Evolutionary conservation across 2,888 invertebrate genomes (phyloP), one percentile per base, ranked within the genome.

Genomic region (Empis stercorea): DNA sequence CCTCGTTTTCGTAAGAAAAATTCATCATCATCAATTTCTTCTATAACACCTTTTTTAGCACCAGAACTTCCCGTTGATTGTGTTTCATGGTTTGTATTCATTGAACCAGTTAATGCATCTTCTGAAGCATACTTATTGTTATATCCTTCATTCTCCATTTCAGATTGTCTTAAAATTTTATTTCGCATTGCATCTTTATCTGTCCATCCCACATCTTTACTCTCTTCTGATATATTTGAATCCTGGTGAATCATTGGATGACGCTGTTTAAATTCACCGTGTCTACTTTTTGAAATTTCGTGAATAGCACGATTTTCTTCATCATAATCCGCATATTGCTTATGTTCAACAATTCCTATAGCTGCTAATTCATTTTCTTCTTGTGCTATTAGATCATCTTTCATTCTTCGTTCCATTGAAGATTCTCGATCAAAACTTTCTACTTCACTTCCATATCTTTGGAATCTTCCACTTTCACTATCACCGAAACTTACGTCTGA

Each of bases 1-100:
- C 86, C 87, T 63, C 84, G 81, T 66, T 84, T 83, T 55, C 87
- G 76, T 51, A 88, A 73, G 64, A 87, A 87, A 72, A 88, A 89
- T 71, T 89, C 87, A 66, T 89, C 88, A 39, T 86, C 84, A 62
- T 87, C 82, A 54, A 88, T 84, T 71, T 88, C 87, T 70, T 88
- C 88, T 59, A 89, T 76, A 4, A 86, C 81, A 1, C 81, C 80
- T 44, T 74, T 75, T 44, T 78, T 71, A 40, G 74, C 75, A 27
- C 69, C 66, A 0, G 79, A 79, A 53, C 79, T 79, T 2, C 76
- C 76, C 2, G 78, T 78, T 1, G 79, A 80, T 46, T 75, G 76
- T 2, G 68, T 70, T 50, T 76, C 78, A 43, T 72, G 72, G 50
- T 72, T 70, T 1, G 71, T 68, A 34, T 67, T 57, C 48, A 52